These are phyloP conservation scores for Magallana angulata DNA, from an alignment of 1,140 invertebrate genomes.

Conservation along the genomic window DNA sequence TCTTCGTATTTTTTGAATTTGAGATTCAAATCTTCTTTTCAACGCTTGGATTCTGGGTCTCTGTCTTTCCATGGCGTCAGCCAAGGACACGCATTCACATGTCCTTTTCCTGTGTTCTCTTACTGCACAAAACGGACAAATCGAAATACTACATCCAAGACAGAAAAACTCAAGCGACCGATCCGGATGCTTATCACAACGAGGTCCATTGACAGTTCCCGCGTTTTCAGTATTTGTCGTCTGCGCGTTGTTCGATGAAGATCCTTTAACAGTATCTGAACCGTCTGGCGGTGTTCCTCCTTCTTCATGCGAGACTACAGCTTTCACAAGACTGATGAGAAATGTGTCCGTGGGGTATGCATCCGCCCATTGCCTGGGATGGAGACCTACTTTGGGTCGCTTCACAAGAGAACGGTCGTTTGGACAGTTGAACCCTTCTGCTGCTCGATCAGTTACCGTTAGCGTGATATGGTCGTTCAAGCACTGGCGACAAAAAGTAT, in stretches of 20 bases:
- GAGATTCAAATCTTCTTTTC: constrained; percentile 54
- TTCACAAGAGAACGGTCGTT: constrained; percentile 54
- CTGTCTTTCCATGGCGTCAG: constrained; percentile 57
- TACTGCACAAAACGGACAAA: constrained; percentile 61
- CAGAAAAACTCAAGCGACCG: constrained; percentile 62
- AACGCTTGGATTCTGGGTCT: constrained; percentile 55
- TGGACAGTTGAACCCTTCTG: constrained; percentile 52
- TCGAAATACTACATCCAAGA: constrained; percentile 50
- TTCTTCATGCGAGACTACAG: constrained; percentile 57
- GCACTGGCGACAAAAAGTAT: constrained; percentile 92
- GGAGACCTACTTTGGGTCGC: constrained; percentile 48
- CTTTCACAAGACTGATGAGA: constrained; percentile 53
- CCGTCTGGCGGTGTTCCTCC: not conserved
- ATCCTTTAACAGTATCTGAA: not conserved
- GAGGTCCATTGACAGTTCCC: constrained; percentile 16
- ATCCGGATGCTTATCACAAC: constrained; percentile 57
- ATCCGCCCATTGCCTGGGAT: constrained; percentile 56
- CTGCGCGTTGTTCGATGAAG: not conserved
- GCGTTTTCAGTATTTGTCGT: not conserved
- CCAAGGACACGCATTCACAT: constrained; percentile 61
- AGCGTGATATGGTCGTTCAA: constrained; percentile 81
- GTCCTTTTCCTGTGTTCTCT: constrained; percentile 52
- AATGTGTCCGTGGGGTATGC: constrained; percentile 60
- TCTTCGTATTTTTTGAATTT: constrained; percentile 51
- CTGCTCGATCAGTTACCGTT: constrained; percentile 52